A percentile compares a stretch with the other conserved stretches of the same genome.
These are phyloP conservation scores for Tolypeutes matacus DNA, from an alignment of 2,797 vertebrate genomes.

Conservation along the genomic window DNA sequence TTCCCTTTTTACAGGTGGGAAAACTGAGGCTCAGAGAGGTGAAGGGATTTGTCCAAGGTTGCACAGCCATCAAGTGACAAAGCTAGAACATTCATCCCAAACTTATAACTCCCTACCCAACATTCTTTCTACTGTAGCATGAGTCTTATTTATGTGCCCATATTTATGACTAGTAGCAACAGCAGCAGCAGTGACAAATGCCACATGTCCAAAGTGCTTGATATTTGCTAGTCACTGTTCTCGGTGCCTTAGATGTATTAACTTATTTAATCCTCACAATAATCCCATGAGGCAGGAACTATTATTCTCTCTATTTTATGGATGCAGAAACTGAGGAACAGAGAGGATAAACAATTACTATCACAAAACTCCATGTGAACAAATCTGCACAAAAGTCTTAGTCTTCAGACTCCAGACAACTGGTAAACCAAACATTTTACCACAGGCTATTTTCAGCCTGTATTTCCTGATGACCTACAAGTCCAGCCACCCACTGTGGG, in stretches of 20 bases:
- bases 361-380: not conserved
- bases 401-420: not conserved
- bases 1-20: not conserved
- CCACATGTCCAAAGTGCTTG: accelerated
- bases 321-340: not conserved
- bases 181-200: accelerated
- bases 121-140: accelerated
- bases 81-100: not conserved
- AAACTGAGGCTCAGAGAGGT: conserved; percentile 7
- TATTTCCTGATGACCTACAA: not conserved
- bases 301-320: not conserved
- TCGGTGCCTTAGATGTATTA: not conserved
- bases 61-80: not conserved
- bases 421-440: not conserved
- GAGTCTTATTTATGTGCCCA: not conserved
- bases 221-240: not conserved
- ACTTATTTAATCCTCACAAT: not conserved
- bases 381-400: not conserved
- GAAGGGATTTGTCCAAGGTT: not conserved
- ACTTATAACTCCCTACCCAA: not conserved
- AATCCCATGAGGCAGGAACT: not conserved
- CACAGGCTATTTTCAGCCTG: not conserved
- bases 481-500: not conserved
- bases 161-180: not conserved
- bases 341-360: not conserved